Percentiles rank a stretch among this genome's conserved stretches.
These are phyloP conservation scores for Xanthostigma xanthostigma DNA, from an alignment of 2,888 invertebrate species.

Conservation along the genomic window DNA sequence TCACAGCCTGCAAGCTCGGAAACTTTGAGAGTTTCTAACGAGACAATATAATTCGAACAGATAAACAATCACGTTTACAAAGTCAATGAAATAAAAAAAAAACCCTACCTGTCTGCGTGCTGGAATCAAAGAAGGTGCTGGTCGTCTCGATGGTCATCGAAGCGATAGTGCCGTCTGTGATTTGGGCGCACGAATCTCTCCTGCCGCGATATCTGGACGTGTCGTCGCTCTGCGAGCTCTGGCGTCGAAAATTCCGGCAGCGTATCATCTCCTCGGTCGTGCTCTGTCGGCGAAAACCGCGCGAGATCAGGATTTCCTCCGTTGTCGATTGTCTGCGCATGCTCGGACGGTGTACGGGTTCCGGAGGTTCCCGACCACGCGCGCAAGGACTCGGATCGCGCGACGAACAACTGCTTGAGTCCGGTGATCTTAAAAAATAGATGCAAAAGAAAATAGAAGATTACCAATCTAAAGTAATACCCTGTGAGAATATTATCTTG, in stretches of 20 bases:
- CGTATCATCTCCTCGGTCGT: constrained; percentile 89
- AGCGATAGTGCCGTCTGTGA: constrained; percentile 79
- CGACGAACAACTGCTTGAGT: constrained; percentile 65
- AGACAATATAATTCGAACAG: no score
- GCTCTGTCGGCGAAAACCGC: constrained; percentile 78
- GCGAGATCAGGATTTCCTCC: constrained; percentile 78
- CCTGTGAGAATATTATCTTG: no score
- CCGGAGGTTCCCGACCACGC: constrained; percentile 30
- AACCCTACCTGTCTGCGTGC: constrained; percentile 79
- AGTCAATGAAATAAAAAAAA: background rate
- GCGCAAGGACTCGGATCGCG: constrained; percentile 75
- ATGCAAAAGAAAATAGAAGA: no score
- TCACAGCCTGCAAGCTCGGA: no score
- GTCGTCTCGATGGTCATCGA: constrained; percentile 90
- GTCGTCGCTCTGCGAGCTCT: constrained; percentile 81
- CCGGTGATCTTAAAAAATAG: constrained; percentile 37
- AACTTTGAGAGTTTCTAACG: no score
- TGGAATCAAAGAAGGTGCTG: constrained; percentile 82
- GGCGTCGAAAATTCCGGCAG: constrained; percentile 78
- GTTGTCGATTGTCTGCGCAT: constrained; percentile 80
- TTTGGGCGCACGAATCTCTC: constrained; percentile 77
- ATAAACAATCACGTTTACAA: background rate
- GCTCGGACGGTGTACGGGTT: constrained; percentile 46
- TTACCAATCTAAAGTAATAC: no score
- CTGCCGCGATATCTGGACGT: constrained; percentile 53